Evolutionary conservation across 2,888 invertebrate species (phyloP), one percentile per base, ranked within the genome.

Genomic region (Lithophane leautieri): DNA sequence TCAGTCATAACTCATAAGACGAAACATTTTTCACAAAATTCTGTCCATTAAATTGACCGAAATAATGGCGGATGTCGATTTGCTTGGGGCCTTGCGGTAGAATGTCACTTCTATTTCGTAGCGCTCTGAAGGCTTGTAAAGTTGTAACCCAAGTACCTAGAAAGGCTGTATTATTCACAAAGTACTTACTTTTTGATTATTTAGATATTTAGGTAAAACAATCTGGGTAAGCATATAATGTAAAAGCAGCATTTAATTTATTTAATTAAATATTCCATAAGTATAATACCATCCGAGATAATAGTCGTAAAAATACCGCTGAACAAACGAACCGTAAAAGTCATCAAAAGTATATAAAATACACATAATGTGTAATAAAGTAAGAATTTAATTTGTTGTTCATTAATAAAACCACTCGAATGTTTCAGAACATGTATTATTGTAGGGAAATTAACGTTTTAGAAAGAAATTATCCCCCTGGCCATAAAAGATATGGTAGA

Each of bases 271-370:
- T 56, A 66, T 69, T 62, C 42, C 28, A 54, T 40, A 56, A n/a
- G 28, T 34, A 22, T 76, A 61, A 28, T 50, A 28, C 22, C 34
- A 28, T 28, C 34, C 42, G 42, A 60, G 44, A 66, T 74, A 54
- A 56, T 67, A 9, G 22, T 66, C 69, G n/a, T 72, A 83, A 83
- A 82, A 83, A 80, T 83, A 71, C 54, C 76, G 22, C 69, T 28
- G 44, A 76, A 61, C 25, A 73, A 80, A 83, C 73, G 80, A 70
- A 76, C 76, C 76, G 76, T 65, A 50, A 28, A 19, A 54, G 42
- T 71, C 62, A 80, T 83, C 72, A 83, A 73, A 80, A 74, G 50
- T 71, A 70, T 52, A 78, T 82, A 69, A 69, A 76, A 69, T 66
- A 67, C 1, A 67, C 4, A 66, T 58, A 66, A 81, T 66, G 63